Percentiles rank a stretch among this genome's conserved stretches.
Conservation (phyloP, 2,888 invertebrate species). For the Stenotaenia linearis region DNA sequence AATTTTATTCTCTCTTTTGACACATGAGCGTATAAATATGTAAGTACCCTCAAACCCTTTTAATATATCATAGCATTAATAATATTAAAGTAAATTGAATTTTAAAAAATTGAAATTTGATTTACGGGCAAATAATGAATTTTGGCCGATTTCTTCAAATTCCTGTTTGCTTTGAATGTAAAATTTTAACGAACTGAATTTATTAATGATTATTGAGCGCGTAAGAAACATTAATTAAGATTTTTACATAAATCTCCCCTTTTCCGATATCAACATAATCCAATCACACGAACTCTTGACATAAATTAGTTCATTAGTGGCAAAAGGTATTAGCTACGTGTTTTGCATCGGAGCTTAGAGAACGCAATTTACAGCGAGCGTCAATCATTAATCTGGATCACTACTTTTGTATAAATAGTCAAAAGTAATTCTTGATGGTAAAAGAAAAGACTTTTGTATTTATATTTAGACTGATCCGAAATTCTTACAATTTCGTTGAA, state of each 20-base stretch:
- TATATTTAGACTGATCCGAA: too few relatives aligned
- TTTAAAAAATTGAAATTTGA: neutral
- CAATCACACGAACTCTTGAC: conserved; percentile 11
- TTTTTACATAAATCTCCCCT: neutral
- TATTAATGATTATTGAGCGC: too few relatives aligned
- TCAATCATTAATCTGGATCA: conserved; percentile 13
- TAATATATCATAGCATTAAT: neutral
- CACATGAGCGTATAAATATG: neutral
- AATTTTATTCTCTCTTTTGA: neutral
- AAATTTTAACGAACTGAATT: too few relatives aligned
- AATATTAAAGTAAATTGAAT: neutral
- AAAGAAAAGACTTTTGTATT: too few relatives aligned
- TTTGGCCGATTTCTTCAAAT: too few relatives aligned
- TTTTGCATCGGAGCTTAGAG: neutral
- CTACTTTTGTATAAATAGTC: neutral
- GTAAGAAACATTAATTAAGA: neutral
- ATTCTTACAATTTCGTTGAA: too few relatives aligned
- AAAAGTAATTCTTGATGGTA: neutral
- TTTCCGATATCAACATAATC: conserved; percentile 12
- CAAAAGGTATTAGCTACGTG: conserved; percentile 5
- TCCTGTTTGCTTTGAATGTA: too few relatives aligned
- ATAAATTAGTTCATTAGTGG: conserved; percentile 15
- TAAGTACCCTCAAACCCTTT: neutral
- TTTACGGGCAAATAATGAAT: too few relatives aligned
- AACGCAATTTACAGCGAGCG: neutral